phyloP scores from a whole-genome alignment of 2,113 vertebrate species.

The Pseudopodoces humilis region DNA sequence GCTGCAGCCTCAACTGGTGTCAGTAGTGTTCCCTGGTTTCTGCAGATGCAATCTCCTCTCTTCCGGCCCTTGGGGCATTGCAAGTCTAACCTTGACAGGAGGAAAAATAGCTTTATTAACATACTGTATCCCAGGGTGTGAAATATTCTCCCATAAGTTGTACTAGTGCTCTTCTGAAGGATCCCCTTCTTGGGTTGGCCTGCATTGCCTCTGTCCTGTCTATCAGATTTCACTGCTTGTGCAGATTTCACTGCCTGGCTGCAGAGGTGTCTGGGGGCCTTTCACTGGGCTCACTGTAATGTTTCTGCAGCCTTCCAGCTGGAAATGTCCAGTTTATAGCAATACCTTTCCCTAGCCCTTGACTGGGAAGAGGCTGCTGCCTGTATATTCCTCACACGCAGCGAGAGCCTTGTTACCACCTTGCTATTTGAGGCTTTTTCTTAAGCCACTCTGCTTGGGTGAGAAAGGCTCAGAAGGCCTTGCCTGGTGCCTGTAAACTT shows the following conservation, averaged over 20 bases:
- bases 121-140: neutral
- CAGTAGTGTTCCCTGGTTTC: neutral
- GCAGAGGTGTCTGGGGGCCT: neutral
- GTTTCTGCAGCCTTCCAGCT: neutral
- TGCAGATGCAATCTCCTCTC: neutral
- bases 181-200: neutral
- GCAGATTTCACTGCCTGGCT: neutral
- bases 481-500: neutral
- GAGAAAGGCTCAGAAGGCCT: neutral
- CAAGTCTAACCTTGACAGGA: neutral
- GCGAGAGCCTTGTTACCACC: rapidly evolving
- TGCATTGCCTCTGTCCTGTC: neutral
- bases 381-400: neutral
- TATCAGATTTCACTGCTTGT: neutral
- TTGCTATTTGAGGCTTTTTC: neutral
- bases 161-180: neutral
- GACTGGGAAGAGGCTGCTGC: neutral
- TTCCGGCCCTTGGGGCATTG: neutral
- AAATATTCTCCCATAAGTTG: neutral
- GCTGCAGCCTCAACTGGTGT: neutral
- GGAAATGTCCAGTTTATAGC: neutral
- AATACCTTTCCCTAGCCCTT: neutral
- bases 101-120: neutral
- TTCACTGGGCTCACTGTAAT: neutral
- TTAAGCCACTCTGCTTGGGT: neutral